Evolutionary conservation across 1,140 invertebrate species (phyloP).

Genomic region (Dolichoris vasculosae): DNA sequence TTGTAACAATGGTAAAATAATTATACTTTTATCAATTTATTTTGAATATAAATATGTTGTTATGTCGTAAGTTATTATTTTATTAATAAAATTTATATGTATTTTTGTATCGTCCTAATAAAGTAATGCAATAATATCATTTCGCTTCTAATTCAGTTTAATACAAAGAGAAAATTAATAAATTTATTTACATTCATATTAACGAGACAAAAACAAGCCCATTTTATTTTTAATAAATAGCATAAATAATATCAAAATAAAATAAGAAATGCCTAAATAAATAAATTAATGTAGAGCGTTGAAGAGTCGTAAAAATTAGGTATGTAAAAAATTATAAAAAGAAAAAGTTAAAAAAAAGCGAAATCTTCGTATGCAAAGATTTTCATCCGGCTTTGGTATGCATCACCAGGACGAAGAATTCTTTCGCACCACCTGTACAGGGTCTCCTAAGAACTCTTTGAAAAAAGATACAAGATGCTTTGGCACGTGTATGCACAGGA

Average conservation of each 20-base stretch:
- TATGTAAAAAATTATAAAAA: neutral
- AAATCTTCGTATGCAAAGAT: constrained; percentile 8
- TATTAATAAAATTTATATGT: no score
- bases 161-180: no score
- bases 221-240: neutral
- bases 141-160: no score
- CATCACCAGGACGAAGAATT: constrained; percentile 1
- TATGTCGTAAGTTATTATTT: no score
- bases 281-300: neutral
- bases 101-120: no score
- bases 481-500: constrained; percentile 5
- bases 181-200: neutral
- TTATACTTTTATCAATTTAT: no score
- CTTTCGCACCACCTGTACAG: constrained; percentile 9
- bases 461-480: constrained; percentile 9
- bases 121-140: no score
- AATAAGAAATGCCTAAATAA: neutral
- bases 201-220: neutral
- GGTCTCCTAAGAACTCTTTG: constrained; percentile 9
- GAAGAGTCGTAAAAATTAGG: neutral
- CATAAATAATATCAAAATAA: neutral
- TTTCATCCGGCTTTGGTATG: constrained; percentile 14
- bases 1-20: no score
- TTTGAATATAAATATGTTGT: no score
- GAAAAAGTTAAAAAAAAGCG: neutral